Percentiles rank a stretch among this genome's conserved stretches.
Conservation (phyloP, 1,140 invertebrate genomes). For the Penaeus japonicus region DNA sequence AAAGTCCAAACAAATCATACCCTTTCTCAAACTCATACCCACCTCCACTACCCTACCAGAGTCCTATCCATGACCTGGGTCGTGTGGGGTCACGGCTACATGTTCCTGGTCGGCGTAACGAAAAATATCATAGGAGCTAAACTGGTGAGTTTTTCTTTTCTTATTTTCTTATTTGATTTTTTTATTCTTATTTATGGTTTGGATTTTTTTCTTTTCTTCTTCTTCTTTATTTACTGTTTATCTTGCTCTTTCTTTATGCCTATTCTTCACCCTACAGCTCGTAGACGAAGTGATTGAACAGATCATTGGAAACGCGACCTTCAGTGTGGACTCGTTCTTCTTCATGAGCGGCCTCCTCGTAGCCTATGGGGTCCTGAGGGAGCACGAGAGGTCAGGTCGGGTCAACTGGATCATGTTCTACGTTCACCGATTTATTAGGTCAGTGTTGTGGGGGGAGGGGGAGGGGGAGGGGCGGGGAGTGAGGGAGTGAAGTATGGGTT, state of each 20-base stretch:
- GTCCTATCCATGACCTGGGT: conserved; percentile 42
- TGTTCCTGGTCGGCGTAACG: neutral
- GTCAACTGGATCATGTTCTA: conserved; percentile 53
- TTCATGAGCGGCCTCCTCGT: conserved; percentile 48
- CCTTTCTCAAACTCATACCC: too few species aligned
- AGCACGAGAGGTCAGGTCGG: neutral
- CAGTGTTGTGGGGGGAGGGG: neutral
- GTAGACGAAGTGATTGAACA: neutral
- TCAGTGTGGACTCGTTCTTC: conserved; percentile 51
- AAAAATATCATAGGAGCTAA: neutral
- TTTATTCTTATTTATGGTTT: neutral
- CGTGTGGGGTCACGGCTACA: conserved; percentile 26
- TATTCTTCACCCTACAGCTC: neutral
- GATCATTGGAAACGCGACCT: conserved; percentile 15
- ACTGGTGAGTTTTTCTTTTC: neutral
- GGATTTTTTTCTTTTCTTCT: neutral
- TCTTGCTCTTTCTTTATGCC: too few species aligned
- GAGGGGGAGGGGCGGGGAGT: too few species aligned
- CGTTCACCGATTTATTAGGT: conserved; percentile 46
- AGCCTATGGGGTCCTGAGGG: conserved; percentile 25
- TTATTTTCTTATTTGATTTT: neutral
- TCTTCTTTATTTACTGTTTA: neutral
- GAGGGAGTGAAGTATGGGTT: neutral
- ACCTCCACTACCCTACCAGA: neutral
- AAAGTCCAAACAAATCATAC: neutral